These are phyloP conservation scores for Bufo bufo DNA, from an alignment of 2,113 vertebrate species.

Conservation along the genomic window DNA sequence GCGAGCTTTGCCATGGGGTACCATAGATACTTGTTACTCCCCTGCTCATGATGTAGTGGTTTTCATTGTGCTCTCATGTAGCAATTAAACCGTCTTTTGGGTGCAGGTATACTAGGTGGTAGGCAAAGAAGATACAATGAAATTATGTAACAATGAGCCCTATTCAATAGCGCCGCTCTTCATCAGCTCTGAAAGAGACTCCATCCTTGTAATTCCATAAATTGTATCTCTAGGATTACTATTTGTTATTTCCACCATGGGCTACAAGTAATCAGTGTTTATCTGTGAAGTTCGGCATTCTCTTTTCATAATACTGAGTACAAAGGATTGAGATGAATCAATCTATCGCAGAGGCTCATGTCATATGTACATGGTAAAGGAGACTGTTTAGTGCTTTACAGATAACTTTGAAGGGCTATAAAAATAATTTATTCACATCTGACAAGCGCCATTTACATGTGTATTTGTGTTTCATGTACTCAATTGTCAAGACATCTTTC, in stretches of 20 bases:
- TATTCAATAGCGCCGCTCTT: too few relatives aligned
- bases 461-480: not conserved
- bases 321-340: not conserved
- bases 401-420: conserved; percentile 16
- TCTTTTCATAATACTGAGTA: not conserved
- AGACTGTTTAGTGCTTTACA: conserved; percentile 27
- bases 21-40: too few relatives aligned
- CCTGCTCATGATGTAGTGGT: too few relatives aligned
- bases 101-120: too few relatives aligned
- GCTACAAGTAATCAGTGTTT: not conserved
- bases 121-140: too few relatives aligned
- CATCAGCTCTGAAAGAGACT: not conserved
- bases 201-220: not conserved
- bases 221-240: not conserved
- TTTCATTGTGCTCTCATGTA: too few relatives aligned
- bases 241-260: not conserved
- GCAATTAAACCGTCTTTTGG: too few relatives aligned
- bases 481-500: not conserved
- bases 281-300: not conserved
- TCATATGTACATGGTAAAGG: conserved; percentile 36
- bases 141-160: too few relatives aligned
- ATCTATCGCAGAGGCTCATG: conserved; percentile 41
- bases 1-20: too few relatives aligned
- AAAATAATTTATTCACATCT: conserved; percentile 23
- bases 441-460: conserved; percentile 22